Conservation (phyloP, 2,888 invertebrate species). For the Drosophila gaucha region DNA sequence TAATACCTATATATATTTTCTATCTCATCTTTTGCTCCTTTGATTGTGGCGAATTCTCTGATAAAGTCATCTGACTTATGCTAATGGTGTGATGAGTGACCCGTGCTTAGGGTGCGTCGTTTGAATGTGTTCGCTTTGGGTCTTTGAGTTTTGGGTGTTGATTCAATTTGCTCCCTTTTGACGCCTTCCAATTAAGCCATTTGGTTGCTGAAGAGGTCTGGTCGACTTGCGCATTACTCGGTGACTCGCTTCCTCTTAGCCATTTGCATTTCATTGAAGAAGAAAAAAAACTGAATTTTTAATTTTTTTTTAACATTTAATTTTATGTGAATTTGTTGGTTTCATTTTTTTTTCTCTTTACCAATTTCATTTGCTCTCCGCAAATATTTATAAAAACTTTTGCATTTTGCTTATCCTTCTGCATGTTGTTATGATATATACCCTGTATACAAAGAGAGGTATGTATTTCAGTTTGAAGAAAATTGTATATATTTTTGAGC, state of each 20-base stretch:
- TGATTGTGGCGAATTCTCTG: neutral
- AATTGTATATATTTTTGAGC: too few relatives aligned
- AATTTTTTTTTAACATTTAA: conserved; percentile 17
- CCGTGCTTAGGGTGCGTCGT: neutral
- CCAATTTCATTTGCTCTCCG: conserved; percentile 54
- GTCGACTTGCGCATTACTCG: conserved; percentile 7
- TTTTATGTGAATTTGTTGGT: conserved; percentile 41
- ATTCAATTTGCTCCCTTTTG: conserved; percentile 59
- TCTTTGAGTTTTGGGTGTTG: conserved; percentile 32
- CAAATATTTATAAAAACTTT: conserved; percentile 68
- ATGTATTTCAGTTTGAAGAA: too few relatives aligned
- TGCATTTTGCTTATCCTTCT: conserved; percentile 35
- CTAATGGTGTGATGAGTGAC: conserved; percentile 38
- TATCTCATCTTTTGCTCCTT: neutral
- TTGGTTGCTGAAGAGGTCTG: conserved; percentile 15
- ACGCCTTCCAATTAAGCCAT: conserved; percentile 61
- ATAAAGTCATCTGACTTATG: conserved; percentile 33
- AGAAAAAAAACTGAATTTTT: conserved; percentile 7
- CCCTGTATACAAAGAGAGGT: neutral
- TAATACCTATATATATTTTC: neutral
- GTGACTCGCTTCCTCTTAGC: conserved; percentile 9
- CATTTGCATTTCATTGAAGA: conserved; percentile 55
- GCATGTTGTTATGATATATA: conserved; percentile 25
- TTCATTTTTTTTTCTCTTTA: conserved; percentile 12
- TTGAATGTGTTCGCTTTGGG: conserved; percentile 21